These are phyloP conservation scores for Acheta domesticus DNA, from an alignment of 2,888 invertebrate genomes.

Conservation along the genomic window DNA sequence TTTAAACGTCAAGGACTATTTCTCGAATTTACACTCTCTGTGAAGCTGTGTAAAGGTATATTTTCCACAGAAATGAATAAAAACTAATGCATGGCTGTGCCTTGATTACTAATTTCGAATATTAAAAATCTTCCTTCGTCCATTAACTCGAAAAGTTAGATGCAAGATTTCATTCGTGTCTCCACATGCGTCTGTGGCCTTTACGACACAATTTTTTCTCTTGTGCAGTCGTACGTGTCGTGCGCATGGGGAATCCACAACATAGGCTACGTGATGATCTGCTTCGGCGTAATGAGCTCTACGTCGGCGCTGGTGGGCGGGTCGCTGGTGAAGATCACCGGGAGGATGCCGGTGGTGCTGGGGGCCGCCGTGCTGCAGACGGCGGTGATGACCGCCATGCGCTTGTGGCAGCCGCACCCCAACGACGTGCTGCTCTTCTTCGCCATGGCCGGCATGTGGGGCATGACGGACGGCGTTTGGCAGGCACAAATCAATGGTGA, in stretches of 20 bases:
- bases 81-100: too few relatives aligned
- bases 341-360: slow-evolving; percentile 73
- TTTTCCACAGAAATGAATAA: too few relatives aligned
- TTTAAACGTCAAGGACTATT: too few relatives aligned
- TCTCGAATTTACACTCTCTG: too few relatives aligned
- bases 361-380: slow-evolving; percentile 69
- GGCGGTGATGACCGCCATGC: slow-evolving; percentile 63
- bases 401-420: slow-evolving; percentile 69
- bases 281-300: slow-evolving; percentile 85
- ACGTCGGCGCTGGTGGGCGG: slow-evolving; percentile 81
- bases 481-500: slow-evolving; percentile 86
- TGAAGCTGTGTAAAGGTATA: too few relatives aligned
- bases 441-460: slow-evolving; percentile 79
- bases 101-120: too few relatives aligned
- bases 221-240: slow-evolving; percentile 71
- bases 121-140: too few relatives aligned
- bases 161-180: too few relatives aligned
- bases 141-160: too few relatives aligned
- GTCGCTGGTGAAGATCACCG: slow-evolving; percentile 71
- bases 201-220: neutral
- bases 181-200: too few relatives aligned
- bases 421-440: slow-evolving; percentile 69
- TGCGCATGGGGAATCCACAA: slow-evolving; percentile 85
- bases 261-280: slow-evolving; percentile 91
- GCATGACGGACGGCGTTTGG: slow-evolving; percentile 85